Conservation (phyloP, 1,140 invertebrate genomes). For the Drosophila biarmipes region DNA sequence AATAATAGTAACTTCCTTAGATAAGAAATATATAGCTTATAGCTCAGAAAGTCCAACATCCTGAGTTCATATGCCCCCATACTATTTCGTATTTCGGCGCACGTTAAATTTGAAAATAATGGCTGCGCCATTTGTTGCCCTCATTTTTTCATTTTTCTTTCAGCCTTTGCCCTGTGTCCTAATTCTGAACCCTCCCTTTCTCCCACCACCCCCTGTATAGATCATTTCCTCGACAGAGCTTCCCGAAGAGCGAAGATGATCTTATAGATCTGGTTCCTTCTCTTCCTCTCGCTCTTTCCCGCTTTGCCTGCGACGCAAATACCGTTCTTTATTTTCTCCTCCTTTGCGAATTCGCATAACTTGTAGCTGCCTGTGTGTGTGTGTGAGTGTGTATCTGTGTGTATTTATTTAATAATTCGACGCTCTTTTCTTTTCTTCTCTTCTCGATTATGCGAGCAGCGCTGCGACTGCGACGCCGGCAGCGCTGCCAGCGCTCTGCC, state of each 20-base stretch:
- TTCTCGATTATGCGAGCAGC: constrained; percentile 69
- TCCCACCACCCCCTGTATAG: constrained; percentile 1
- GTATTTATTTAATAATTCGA: constrained; percentile 79
- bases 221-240: constrained; percentile 27
- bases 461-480: constrained; percentile 44
- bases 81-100: constrained; percentile 4
- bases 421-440: constrained; percentile 46
- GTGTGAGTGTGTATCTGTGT: constrained; percentile 50
- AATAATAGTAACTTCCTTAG: too few relatives aligned
- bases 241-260: constrained; percentile 17
- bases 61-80: neutral
- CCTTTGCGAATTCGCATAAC: constrained; percentile 64
- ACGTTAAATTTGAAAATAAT: constrained; percentile 1
- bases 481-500: constrained; percentile 32
- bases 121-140: neutral
- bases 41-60: neutral
- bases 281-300: constrained; percentile 24
- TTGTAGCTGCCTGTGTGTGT: constrained; percentile 52
- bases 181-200: constrained; percentile 23
- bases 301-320: constrained; percentile 74
- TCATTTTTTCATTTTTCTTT: constrained; percentile 3
- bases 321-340: constrained; percentile 68
- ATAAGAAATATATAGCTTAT: too few relatives aligned
- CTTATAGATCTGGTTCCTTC: constrained; percentile 15
- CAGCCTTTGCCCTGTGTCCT: constrained; percentile 32